Evolutionary conservation across 2,888 invertebrate genomes (phyloP), one percentile per base, ranked within the genome.

Genomic region (Heliconius ismenius): DNA sequence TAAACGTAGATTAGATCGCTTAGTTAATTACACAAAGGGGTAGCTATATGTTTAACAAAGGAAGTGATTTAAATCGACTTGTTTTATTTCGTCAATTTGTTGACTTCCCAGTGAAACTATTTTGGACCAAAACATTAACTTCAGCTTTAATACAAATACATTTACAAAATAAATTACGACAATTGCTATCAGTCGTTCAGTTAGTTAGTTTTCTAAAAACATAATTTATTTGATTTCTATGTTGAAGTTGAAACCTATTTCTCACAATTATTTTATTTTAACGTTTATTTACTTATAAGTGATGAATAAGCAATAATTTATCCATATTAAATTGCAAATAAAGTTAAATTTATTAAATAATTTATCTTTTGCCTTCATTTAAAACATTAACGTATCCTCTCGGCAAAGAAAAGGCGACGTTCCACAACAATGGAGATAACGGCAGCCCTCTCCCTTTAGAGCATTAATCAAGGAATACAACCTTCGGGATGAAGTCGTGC

Each of bases 401-500:
- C 2, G 32, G 26, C 32, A 75, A 32, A 63, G 28, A 70, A 63
- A 72, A 43, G 10, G 28, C 24, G 24, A 18, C 73, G n/a, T 73
- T 73, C 43, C 36, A 49, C 65, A 32, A 76, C 74, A 78, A 74
- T 43, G 67, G 11, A 74, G 74, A 74, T 72, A 79, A 64, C 64
- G 39, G 69, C 58, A 70, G 32, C 54, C 54, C 64, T 73, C 63
- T 24, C 75, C 69, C 74, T 63, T 70, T n/a, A 32, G 60, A 79
- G 70, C 76, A 78, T 80, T 78, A 80, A 78, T 80, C 78, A 78
- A 67, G 75, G 72, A 62, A 79, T 78, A 68, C 75, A 74, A 76
- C 75, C 77, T 78, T 79, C 80, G 43, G 65, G 63, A 73, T 78
- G 77, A 70, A 81, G 81, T 82, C 81, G 79, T 81, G 81, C 81